phyloP scores from a whole-genome alignment of 2,888 invertebrate genomes.

The Ochropacha duplaris region DNA sequence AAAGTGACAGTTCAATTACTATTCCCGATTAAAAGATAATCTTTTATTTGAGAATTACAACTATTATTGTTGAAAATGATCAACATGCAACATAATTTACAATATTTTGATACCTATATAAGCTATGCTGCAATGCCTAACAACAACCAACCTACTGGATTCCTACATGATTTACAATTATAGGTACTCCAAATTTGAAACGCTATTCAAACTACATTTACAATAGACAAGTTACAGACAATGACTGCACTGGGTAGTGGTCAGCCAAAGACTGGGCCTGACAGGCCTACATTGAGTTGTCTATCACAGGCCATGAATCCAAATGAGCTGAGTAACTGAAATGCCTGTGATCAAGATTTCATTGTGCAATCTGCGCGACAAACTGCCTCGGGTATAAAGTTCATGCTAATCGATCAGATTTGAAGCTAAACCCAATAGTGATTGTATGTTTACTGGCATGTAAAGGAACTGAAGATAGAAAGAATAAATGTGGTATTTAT shows the following conservation, averaged over 20 bases:
- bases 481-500: not conserved
- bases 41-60: not conserved
- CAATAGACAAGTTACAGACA: not conserved
- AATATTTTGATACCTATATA: not conserved
- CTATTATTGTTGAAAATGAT: not conserved
- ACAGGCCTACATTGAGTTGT: slow-evolving; percentile 23
- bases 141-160: no score
- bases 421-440: slow-evolving; percentile 1
- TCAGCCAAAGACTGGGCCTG: not conserved
- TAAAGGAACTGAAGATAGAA: no score
- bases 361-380: slow-evolving; percentile 9
- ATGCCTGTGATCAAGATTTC: slow-evolving; percentile 21
- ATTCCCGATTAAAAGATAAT: no score
- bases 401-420: not conserved
- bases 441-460: no score
- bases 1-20: no score
- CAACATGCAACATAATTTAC: not conserved
- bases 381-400: slow-evolving; percentile 7
- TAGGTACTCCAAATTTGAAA: not conserved
- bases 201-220: not conserved
- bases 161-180: not conserved
- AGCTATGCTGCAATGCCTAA: no score
- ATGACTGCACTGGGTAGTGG: not conserved
- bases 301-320: slow-evolving; percentile 14
- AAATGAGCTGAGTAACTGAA: slow-evolving; percentile 7